A percentile compares a stretch with the other conserved stretches of the same genome.
phyloP scores from a whole-genome alignment of 2,113 vertebrate genomes.

The Alethe castanea region DNA sequence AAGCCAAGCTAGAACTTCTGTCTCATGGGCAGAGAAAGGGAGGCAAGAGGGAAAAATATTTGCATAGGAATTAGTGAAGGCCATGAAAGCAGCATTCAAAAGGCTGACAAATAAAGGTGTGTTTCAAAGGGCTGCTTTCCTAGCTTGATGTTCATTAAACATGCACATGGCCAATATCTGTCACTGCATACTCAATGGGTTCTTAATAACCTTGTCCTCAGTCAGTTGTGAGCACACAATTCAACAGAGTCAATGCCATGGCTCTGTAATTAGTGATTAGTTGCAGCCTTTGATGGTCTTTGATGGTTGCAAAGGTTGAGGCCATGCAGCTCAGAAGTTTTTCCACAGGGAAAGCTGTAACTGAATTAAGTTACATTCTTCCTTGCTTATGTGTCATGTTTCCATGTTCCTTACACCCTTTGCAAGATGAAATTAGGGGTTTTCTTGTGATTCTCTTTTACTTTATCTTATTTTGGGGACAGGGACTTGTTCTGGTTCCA shows the following conservation, averaged over 20 bases:
- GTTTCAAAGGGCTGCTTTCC: background rate
- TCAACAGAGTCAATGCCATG: background rate
- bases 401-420: background rate
- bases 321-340: background rate
- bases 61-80: background rate
- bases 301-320: background rate
- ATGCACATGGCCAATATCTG: background rate
- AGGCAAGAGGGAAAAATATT: rapidly evolving
- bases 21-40: background rate
- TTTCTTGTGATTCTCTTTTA: background rate
- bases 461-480: background rate
- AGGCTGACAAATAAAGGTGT: background rate
- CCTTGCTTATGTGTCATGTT: background rate
- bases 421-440: background rate
- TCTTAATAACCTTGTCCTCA: background rate
- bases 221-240: background rate
- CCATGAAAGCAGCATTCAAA: background rate
- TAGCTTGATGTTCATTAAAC: background rate
- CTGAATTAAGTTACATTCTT: background rate
- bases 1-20: background rate
- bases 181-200: background rate
- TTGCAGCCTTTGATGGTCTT: background rate
- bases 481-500: background rate
- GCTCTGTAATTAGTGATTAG: background rate
- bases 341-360: background rate